Percentiles rank a stretch among this genome's conserved stretches.
Conservation (phyloP, 2,113 vertebrate species). For the Orycteropus afer region DNA sequence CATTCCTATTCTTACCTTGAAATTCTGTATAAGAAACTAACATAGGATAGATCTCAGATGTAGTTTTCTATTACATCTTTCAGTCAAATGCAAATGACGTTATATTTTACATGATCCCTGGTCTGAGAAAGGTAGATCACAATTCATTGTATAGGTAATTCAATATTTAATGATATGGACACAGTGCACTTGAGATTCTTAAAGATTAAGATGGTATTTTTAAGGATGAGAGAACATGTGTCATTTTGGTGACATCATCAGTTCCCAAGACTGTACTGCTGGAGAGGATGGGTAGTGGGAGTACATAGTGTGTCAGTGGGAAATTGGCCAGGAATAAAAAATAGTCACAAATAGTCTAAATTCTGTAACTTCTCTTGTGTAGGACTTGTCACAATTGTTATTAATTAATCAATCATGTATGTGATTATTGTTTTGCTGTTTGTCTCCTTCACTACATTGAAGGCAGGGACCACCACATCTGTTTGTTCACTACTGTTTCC, state of each 20-base stretch:
- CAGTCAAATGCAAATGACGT: background rate
- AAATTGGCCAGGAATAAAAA: background rate
- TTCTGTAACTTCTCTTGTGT: background rate
- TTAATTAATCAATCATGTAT: background rate
- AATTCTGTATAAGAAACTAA: background rate
- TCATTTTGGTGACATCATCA: background rate
- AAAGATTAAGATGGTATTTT: background rate
- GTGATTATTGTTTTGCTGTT: background rate
- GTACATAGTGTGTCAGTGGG: background rate
- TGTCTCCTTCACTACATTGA: background rate
- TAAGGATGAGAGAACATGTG: background rate
- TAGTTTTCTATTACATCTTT: constrained; percentile 8
- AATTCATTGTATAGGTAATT: background rate
- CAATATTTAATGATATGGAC: background rate
- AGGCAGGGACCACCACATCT: background rate
- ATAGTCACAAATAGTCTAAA: background rate
- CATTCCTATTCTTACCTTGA: constrained; percentile 12
- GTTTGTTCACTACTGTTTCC: background rate
- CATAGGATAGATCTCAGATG: background rate
- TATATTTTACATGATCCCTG: background rate
- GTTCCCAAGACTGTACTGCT: background rate
- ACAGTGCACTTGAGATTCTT: background rate
- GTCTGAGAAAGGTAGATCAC: background rate
- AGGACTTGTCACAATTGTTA: background rate
- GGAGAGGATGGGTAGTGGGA: background rate